Evolutionary conservation across 2,113 vertebrate genomes (phyloP).

Genomic region (Epinephelus moara): DNA sequence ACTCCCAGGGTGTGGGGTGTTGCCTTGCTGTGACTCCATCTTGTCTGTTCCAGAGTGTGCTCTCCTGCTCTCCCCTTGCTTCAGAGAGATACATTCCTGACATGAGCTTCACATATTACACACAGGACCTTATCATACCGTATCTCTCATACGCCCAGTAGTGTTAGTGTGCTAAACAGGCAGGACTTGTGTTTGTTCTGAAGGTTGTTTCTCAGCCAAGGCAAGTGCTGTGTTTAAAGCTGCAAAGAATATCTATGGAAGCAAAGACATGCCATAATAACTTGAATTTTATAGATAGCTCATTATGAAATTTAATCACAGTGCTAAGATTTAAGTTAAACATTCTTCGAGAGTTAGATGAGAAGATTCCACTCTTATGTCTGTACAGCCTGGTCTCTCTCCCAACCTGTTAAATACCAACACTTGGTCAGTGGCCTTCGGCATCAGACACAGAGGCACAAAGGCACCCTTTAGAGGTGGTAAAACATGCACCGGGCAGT

Average conservation of each 20-base stretch:
- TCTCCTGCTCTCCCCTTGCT: constrained; percentile 33
- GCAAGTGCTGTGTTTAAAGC: neutral
- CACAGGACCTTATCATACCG: constrained; percentile 16
- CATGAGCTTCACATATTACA: constrained; percentile 39
- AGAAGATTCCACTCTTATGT: neutral
- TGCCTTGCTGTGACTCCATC: constrained; percentile 79
- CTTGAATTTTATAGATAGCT: neutral
- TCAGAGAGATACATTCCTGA: constrained; percentile 47
- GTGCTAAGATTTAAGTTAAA: neutral
- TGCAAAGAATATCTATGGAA: neutral
- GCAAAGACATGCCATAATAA: neutral
- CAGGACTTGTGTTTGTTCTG: constrained; percentile 38
- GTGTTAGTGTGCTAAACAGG: neutral
- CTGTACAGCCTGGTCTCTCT: neutral
- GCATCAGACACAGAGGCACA: too few relatives aligned
- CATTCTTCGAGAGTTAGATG: neutral
- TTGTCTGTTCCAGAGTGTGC: constrained; percentile 62
- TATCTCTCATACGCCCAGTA: constrained; percentile 8
- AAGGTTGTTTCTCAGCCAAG: constrained; percentile 39
- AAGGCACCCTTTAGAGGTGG: too few relatives aligned
- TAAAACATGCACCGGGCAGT: too few relatives aligned
- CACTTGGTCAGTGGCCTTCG: too few relatives aligned
- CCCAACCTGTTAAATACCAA: too few relatives aligned
- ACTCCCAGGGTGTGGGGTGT: constrained; percentile 70
- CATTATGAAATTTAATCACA: neutral